phyloP scores from a whole-genome alignment of 2,113 vertebrate genomes.

The Heptranchias perlo region DNA sequence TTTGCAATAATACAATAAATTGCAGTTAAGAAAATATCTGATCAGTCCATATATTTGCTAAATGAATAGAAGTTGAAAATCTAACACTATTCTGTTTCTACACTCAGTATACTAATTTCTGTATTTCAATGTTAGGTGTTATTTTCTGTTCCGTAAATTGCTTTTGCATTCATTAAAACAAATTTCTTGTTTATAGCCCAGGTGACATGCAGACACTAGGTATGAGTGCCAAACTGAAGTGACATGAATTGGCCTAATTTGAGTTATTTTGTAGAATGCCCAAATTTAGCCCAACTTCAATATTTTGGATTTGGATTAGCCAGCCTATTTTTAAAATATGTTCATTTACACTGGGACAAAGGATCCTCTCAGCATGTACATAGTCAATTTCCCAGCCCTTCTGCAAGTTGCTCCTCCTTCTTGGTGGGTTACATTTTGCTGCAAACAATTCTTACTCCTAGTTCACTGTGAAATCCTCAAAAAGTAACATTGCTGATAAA shows the following conservation, averaged over 20 bases:
- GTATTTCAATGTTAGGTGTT: neutral
- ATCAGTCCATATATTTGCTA: neutral
- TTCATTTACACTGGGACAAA: neutral
- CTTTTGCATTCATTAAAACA: neutral
- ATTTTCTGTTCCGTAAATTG: neutral
- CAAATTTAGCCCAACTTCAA: neutral
- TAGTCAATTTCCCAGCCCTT: neutral
- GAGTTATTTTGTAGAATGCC: neutral
- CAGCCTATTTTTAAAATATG: neutral
- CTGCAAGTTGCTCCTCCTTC: neutral
- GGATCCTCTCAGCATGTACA: neutral
- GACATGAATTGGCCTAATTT: neutral
- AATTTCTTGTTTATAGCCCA: neutral
- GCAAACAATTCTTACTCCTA: neutral
- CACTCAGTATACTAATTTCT: neutral
- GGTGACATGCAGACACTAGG: neutral
- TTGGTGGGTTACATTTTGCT: neutral
- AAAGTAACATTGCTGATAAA: neutral
- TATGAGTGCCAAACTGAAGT: neutral
- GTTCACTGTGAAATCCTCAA: neutral
- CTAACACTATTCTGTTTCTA: neutral
- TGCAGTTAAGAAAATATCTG: neutral
- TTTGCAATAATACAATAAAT: neutral
- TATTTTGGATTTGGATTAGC: neutral
- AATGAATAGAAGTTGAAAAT: constrained; percentile 2